Evolutionary conservation across 2,113 vertebrate genomes (phyloP), one percentile per base, ranked within the genome.

Genomic region (Petromus typicus): DNA sequence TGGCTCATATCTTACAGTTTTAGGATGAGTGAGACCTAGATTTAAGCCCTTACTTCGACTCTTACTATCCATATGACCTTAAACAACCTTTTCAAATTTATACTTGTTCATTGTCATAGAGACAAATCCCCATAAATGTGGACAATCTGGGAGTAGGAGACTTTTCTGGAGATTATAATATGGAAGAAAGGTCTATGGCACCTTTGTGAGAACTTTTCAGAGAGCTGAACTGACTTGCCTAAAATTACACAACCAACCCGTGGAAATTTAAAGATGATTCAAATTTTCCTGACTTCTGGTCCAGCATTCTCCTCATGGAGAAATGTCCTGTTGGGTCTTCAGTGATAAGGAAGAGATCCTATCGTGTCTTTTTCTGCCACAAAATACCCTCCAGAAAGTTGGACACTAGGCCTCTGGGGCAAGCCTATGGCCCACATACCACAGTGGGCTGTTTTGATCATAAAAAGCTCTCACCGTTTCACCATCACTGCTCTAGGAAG

Each of bases 361-460:
- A 27, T 40, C 23, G 20, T 69, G 0, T 85, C 93, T 20, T 75
- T 61, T 94, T 69, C 83, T 51, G 67, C 17, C 22, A 12, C 43
- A 75, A 91, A 85, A 25, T 34, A 76, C 59, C 81, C 82, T 76
- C 84, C 40, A 83, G 89, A 91, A 88, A 94, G 54, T 80, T 43
- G 40, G 59, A 61, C 9, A 37, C n/a, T 23, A 71, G 66, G 67
- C 67, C n/a, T 11, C 25, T 32, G 5, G 43, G 27, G 73, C 43
- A 32, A 17, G 30, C 14, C 10, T 76, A 7, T 48, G 25, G 43
- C 27, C 16, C 25, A 76, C 22, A 8, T 45, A 43, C 73, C 16
- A 25, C 43, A 76, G 73, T 48, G 25, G 25, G 43, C 23, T 48
- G 43, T 32, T 32, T 30, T 27, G 30, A 32, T 30, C 43, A 30